phyloP scores from a whole-genome alignment of 2,888 invertebrate species.

The Drosophila greeni region DNA sequence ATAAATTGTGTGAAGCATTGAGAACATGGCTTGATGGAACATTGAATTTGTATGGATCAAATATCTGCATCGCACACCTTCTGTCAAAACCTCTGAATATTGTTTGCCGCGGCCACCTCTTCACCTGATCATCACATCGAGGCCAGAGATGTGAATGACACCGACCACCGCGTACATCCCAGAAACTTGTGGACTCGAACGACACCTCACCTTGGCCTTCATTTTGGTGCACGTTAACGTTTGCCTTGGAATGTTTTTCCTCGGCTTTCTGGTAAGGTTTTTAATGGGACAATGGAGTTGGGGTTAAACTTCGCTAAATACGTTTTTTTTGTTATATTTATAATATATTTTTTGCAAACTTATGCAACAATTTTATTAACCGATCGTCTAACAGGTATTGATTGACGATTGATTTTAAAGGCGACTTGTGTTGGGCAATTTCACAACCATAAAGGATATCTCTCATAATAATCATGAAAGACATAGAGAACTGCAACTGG shows the following conservation, averaged over 20 bases:
- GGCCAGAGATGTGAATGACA: slow-evolving; percentile 6
- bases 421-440: background rate
- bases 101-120: slow-evolving; percentile 1
- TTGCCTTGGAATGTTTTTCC: slow-evolving; percentile 8
- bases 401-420: background rate
- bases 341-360: background rate
- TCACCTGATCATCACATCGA: background rate
- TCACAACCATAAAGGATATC: too few relatives aligned
- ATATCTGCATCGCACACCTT: slow-evolving; percentile 1
- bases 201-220: slow-evolving; percentile 9
- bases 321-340: background rate
- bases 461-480: too few relatives aligned
- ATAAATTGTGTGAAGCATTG: background rate
- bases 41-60: background rate
- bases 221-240: slow-evolving; percentile 6
- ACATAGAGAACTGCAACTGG: background rate
- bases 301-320: background rate
- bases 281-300: background rate
- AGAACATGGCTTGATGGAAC: slow-evolving; percentile 7
- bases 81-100: background rate
- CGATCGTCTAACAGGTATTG: background rate
- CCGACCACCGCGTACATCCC: slow-evolving; percentile 2
- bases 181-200: slow-evolving; percentile 5
- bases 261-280: slow-evolving; percentile 5
- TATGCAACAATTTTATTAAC: background rate